Base-by-base conservation (phyloP, 2,888 invertebrate genomes). In the Perdita meconis region DNA sequence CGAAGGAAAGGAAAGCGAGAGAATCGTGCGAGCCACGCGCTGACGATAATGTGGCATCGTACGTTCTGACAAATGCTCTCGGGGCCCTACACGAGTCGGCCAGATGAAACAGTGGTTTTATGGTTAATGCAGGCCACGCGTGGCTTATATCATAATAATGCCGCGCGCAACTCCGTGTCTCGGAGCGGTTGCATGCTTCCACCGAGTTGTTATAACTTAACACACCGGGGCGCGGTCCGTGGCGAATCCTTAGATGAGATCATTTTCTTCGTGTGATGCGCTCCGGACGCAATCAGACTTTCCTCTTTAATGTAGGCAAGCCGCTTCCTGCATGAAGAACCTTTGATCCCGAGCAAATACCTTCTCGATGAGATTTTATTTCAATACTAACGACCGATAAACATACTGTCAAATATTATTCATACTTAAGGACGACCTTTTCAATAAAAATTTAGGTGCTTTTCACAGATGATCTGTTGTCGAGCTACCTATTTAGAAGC, bases 121-220 rank as follows among this genome's bases (percentile, higher is more conserved):
- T 74, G 80, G 76, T 81, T 79, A 76, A 82, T 84, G 80, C 77
- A 64, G 68, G 64, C 84, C 79, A 81, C 83, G 82, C 78, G 85
- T 78, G 77, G 74, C 83, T 88, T 88, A 87, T 88, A 88, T 88
- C 87, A 83, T 88, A 86, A 87, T 86, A 85, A 86, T 66, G 75
- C 80, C 81, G 83, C 63, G 83, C 63, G 72, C 69, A 83, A 83
- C 82, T 47, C n/a, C 22, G 24, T 80, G 73, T 66, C 77, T 70
- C 60, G 66, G 66, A 73, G 76, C 66, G 57, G 60, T 67, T 63
- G 71, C 77, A 47, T 50, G 78, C 63, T 57, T 71, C 68, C 68
- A 51, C 70, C n/a, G 50, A 26, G 55, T 65, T 67, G 60, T 64
- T 64, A 61, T 16, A 55, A 61, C 67, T 73, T 65, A 36, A 59